A percentile compares a stretch with the other conserved stretches of the same genome.
These are phyloP conservation scores for Pteria penguin DNA, from an alignment of 2,888 invertebrate species.

Conservation along the genomic window DNA sequence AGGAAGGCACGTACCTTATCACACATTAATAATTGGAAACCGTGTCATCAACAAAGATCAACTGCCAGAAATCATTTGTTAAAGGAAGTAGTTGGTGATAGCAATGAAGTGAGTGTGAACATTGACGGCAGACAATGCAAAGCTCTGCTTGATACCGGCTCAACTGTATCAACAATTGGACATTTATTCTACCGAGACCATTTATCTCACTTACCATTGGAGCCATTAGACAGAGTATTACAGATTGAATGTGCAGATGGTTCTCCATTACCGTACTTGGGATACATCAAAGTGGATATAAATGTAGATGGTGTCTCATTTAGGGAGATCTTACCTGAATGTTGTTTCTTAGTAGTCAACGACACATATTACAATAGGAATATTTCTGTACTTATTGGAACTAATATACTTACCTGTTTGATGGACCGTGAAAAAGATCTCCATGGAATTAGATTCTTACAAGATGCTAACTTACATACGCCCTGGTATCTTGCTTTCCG, in stretches of 20 bases:
- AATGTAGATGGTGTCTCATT: neutral
- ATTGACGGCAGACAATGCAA: neutral
- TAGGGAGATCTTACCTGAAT: neutral
- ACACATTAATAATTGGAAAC: neutral
- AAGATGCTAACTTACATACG: conserved; percentile 8
- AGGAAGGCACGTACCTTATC: neutral
- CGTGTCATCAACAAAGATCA: neutral
- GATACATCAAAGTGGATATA: conserved; percentile 1
- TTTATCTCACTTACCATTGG: neutral
- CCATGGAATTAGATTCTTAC: conserved; percentile 1
- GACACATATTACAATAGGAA: conserved; percentile 2
- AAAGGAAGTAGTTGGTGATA: neutral
- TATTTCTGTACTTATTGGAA: neutral
- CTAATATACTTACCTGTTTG: neutral
- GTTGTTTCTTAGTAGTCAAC: conserved; percentile 1
- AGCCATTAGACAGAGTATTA: neutral
- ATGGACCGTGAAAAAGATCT: neutral
- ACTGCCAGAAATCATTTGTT: neutral
- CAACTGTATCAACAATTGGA: neutral
- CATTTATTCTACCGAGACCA: neutral
- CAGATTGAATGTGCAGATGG: conserved; percentile 5
- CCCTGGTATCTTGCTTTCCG: too few relatives aligned
- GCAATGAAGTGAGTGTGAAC: neutral
- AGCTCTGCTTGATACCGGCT: neutral
- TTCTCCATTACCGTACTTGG: neutral